Evolutionary conservation across 2,888 invertebrate genomes (phyloP), one percentile per base, ranked within the genome.

Genomic region (Furcula furcula): DNA sequence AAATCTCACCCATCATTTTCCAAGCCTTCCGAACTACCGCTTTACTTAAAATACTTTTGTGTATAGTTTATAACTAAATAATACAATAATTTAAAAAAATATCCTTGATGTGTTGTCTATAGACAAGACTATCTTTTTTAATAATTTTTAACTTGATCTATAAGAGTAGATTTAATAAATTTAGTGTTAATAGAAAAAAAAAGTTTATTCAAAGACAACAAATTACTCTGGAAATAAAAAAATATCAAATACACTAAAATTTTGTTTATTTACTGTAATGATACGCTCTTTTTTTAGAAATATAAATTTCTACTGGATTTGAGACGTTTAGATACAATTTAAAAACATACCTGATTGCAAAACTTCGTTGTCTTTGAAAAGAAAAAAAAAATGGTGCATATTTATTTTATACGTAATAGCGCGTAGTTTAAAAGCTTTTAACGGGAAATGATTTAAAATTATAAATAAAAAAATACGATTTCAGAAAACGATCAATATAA

Each of bases 401-500:
- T 29, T 19, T 29, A 7, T 29, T 29, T 11, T 4, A 12, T 7
- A 23, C 23, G 6, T 22, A 11, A n/a, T 12, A 13, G 23, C 23
- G 23, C 12, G 12, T 12, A 23, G 7, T n/a, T n/a, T n/a, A 7
- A 12, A 21, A 12, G 23, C 23, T 23, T 23, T 7, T 22, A 3
- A 11, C 12, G n/a, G n/a, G 12, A 12, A 12, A 13, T 12, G 12
- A 10, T 12, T 12, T 7, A 23, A 23, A 12, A 13, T 12, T 13
- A 11, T 5, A 1, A 15, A 31, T 26, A 27, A 34, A 21, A 29
- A 21, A 40, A 31, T 31, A 38, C n/a, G n/a, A n/a, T n/a, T n/a
- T n/a, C n/a, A n/a, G n/a, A 34, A 32, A 31, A 34, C 12, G 3
- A 23, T 9, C 1, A 9, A 10, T 21, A 20, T 21, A 10, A 10